These are phyloP conservation scores for Troilus luridus DNA, from an alignment of 2,888 invertebrate genomes.

Conservation along the genomic window DNA sequence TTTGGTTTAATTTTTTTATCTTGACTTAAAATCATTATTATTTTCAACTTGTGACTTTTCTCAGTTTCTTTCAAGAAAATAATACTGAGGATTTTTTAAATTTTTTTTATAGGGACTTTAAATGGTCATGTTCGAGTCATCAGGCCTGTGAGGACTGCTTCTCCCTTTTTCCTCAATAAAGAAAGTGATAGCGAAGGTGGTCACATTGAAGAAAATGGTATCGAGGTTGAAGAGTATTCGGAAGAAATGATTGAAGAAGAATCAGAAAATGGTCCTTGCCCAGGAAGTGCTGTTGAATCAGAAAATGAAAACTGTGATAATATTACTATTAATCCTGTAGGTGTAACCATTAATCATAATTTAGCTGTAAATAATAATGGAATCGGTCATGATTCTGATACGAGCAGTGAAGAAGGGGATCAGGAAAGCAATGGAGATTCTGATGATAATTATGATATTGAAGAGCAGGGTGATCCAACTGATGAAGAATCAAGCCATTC, in stretches of 20 bases:
- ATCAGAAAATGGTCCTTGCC: slow-evolving; percentile 57
- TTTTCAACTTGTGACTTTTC: neutral
- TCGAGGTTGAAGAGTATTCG: slow-evolving; percentile 35
- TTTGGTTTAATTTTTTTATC: too few relatives aligned
- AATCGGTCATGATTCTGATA: neutral
- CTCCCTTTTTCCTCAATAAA: slow-evolving; percentile 17
- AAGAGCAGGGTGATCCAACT: slow-evolving; percentile 41
- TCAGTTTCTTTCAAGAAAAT: neutral
- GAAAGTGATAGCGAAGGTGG: slow-evolving; percentile 48
- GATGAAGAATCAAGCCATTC: slow-evolving; percentile 46
- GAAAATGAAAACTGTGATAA: neutral
- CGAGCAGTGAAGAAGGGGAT: slow-evolving; percentile 65
- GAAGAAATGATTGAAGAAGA: slow-evolving; percentile 48
- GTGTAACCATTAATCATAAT: neutral
- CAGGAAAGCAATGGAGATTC: slow-evolving; percentile 66
- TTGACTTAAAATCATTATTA: neutral
- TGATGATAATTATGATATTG: slow-evolving; percentile 62
- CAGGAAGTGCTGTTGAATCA: slow-evolving; percentile 60
- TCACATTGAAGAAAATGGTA: slow-evolving; percentile 48
- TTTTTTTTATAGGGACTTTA: slow-evolving; percentile 56
- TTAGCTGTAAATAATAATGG: slow-evolving; percentile 27
- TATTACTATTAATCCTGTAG: neutral
- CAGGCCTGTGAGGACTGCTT: slow-evolving; percentile 49
- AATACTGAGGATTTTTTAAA: neutral
- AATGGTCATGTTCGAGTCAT: slow-evolving; percentile 62